phyloP scores from a whole-genome alignment of 2,797 vertebrate species.

The Periparus ater region DNA sequence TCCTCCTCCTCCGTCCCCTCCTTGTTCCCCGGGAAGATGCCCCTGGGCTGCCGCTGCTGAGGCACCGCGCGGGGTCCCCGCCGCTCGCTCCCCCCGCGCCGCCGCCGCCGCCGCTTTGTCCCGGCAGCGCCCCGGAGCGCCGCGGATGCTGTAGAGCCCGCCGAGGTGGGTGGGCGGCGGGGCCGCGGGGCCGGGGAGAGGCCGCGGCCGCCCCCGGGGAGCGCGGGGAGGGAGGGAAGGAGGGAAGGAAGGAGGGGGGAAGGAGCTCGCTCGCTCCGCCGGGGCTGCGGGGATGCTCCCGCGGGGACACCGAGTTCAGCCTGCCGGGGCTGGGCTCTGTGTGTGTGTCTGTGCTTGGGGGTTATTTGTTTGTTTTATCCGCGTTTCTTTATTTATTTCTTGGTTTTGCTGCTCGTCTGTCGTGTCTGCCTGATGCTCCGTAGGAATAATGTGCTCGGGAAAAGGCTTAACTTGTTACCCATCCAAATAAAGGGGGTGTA shows the following conservation, averaged over 20 bases:
- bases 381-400: background rate
- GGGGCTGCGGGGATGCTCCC: background rate
- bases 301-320: background rate
- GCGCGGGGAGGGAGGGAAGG: background rate
- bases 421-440: fast-evolving
- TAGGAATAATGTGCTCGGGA: background rate
- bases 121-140: conserved; percentile 59
- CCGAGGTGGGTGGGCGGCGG: conserved; percentile 3
- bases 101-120: conserved; percentile 30
- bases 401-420: background rate
- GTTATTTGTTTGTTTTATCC: background rate
- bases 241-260: background rate
- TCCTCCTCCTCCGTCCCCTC: background rate
- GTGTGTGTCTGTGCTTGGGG: background rate
- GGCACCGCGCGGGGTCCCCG: background rate
- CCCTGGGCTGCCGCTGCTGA: conserved; percentile 57
- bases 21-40: conserved; percentile 49
- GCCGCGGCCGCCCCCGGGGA: background rate
- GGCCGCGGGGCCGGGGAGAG: background rate
- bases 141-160: conserved; percentile 92
- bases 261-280: background rate
- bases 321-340: background rate
- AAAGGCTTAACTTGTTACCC: background rate
- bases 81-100: background rate
- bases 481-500: background rate